These are phyloP conservation scores for Ciconia maguari DNA, from an alignment of 2,113 vertebrate species.

Conservation along the genomic window DNA sequence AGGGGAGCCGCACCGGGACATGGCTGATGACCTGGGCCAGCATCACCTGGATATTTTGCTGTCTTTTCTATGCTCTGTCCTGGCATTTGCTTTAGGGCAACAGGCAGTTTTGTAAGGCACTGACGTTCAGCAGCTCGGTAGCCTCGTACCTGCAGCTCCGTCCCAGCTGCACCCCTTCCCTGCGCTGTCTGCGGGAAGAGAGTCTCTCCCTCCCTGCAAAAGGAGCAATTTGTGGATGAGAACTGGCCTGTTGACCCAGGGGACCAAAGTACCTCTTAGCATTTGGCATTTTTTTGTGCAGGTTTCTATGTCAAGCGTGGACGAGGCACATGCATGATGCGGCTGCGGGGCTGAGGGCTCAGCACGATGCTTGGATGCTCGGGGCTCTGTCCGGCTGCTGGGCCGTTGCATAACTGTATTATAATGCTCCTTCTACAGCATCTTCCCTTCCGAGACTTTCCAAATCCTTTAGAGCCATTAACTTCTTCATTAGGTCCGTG, in stretches of 20 bases:
- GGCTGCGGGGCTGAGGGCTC: neutral
- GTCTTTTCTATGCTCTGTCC: neutral
- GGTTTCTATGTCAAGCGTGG: neutral
- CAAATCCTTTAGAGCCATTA: neutral
- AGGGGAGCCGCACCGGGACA: neutral
- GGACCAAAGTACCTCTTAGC: neutral
- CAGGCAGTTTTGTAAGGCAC: neutral
- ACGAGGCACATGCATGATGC: neutral
- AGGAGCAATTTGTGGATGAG: neutral
- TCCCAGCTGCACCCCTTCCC: neutral
- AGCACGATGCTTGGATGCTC: rapidly evolving
- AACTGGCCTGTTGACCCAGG: neutral
- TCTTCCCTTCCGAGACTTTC: neutral
- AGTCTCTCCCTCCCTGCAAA: neutral
- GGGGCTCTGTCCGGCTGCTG: neutral
- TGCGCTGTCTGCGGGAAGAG: neutral
- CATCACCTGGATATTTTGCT: neutral
- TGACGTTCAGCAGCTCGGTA: neutral
- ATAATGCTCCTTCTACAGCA: neutral
- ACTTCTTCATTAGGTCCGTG: neutral
- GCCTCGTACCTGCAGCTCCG: neutral
- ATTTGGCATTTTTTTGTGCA: neutral
- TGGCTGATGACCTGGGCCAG: neutral
- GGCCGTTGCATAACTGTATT: neutral
- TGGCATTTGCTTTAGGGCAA: neutral